Evolutionary conservation across 2,888 invertebrate genomes (phyloP), one percentile per base, ranked within the genome.

Genomic region (Acanthosepion lycidas): DNA sequence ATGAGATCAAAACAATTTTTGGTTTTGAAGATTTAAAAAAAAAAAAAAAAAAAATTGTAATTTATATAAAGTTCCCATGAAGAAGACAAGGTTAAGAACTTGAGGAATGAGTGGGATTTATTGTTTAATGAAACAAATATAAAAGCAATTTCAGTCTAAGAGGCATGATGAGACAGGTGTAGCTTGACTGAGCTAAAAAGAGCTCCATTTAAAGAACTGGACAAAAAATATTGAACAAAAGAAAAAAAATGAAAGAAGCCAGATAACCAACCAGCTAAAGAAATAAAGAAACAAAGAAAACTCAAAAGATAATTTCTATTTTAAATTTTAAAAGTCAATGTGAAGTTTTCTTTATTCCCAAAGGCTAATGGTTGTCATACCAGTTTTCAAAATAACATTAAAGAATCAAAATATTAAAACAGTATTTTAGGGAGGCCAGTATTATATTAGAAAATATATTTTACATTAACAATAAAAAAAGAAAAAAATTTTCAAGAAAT

Each of bases 141-240:
- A 78, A 78, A n/a, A 78, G 78, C 78, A n/a, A 78, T 78, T n/a
- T 78, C 28, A n/a, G 9, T 78, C 12, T 78, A 78, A n/a, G 78
- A n/a, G 78, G 78, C 78, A 78, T n/a, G 78, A 78, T 78, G 28
- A 78, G 78, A 78, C 28, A 78, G 78, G 78, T 78, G 78, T 78
- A 78, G 78, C 78, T 78, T 78, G 78, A 78, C 78, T 78, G 78
- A 78, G 78, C 78, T 78, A 78, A 78, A 78, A 78, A 78, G 78
- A 78, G 78, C 78, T n/a, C n/a, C n/a, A 59, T 78, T 78, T 78
- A 78, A 78, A 78, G n/a, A n/a, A 78, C n/a, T n/a, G 78, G 78
- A 78, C n/a, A n/a, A 33, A 33, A 33, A 59, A 59, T 6, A 23
- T 23, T 59, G 59, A 23, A 59, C 4, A 33, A 78, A n/a, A 15